Percentiles rank a stretch among this genome's conserved stretches.
Evolutionary conservation across 2,888 invertebrate genomes (phyloP).

Genomic region (Doris montereyensis): DNA sequence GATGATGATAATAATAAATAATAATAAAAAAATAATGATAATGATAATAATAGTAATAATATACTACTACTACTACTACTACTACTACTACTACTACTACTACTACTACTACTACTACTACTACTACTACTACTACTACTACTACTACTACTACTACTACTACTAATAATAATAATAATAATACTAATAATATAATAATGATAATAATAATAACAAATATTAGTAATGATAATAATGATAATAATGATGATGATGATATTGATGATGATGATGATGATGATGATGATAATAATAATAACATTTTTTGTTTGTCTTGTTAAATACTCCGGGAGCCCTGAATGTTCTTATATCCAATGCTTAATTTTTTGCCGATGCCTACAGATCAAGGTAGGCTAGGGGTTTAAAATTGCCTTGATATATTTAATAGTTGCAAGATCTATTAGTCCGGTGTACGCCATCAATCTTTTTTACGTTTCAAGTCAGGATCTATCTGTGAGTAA

Average conservation of each 20-base stretch:
- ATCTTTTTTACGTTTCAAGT: too few relatives aligned
- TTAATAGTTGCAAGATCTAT: too few relatives aligned
- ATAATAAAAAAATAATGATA: too few relatives aligned
- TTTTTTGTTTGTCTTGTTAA: neutral
- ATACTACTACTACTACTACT: conserved; percentile 20
- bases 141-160: conserved; percentile 20
- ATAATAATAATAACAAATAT: neutral
- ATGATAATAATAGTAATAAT: too few relatives aligned
- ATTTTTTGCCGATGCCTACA: too few relatives aligned
- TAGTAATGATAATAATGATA: neutral
- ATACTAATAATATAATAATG: neutral
- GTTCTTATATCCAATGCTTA: too few relatives aligned
- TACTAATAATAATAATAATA: conserved; percentile 1
- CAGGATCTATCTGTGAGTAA: too few relatives aligned
- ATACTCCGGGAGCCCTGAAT: too few relatives aligned
- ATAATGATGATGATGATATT: neutral
- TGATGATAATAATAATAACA: neutral
- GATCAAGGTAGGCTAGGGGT: too few relatives aligned
- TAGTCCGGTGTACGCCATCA: too few relatives aligned
- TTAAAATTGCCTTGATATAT: too few relatives aligned
- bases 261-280: neutral
- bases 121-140: conserved; percentile 20
- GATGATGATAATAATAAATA: neutral
- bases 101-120: conserved; percentile 14
- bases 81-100: conserved; percentile 20